phyloP scores from a whole-genome alignment of 2,797 vertebrate species.

The Schizopygopsis pylzovi region DNA sequence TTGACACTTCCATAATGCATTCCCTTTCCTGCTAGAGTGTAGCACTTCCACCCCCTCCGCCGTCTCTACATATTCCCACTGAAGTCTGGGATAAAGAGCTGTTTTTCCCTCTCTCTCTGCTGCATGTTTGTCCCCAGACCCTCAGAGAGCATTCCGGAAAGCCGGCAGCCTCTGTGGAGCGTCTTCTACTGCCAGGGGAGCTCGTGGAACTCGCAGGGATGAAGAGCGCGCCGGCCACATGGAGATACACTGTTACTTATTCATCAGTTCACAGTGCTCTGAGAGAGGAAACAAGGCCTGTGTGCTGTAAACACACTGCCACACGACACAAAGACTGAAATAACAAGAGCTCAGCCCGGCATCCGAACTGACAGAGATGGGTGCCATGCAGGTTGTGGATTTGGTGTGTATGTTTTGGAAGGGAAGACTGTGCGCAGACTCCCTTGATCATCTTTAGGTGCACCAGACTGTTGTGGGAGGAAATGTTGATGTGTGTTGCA shows the following conservation, averaged over 20 bases:
- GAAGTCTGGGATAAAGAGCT: conserved; percentile 81
- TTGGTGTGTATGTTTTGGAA: conserved; percentile 46
- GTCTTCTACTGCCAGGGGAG: conserved; percentile 73
- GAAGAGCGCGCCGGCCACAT: conserved; percentile 62
- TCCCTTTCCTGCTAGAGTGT: conserved; percentile 64
- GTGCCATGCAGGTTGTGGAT: conserved; percentile 60
- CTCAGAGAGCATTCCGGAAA: conserved; percentile 70
- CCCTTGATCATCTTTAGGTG: conserved; percentile 62
- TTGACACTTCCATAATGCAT: conserved; percentile 68
- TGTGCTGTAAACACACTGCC: conserved; percentile 81
- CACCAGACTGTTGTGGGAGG: conserved; percentile 53
- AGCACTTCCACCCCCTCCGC: conserved; percentile 56
- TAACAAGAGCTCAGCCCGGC: conserved; percentile 64
- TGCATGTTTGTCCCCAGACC: conserved; percentile 78
- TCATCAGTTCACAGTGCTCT: conserved; percentile 80
- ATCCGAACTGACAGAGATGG: conserved; percentile 78
- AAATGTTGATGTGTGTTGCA: conserved; percentile 43
- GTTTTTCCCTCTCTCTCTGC: conserved; percentile 69
- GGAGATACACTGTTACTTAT: conserved; percentile 83
- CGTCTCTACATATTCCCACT: conserved; percentile 77
- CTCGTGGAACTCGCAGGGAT: conserved; percentile 66
- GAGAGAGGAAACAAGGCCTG: conserved; percentile 79
- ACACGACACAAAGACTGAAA: conserved; percentile 68
- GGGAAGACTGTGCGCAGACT: conserved; percentile 30
- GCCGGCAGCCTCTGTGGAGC: conserved; percentile 70